A percentile compares a stretch with the other conserved stretches of the same genome.
Evolutionary conservation across 1,140 invertebrate species (phyloP).

Genomic region (Acromyrmex echinatior): DNA sequence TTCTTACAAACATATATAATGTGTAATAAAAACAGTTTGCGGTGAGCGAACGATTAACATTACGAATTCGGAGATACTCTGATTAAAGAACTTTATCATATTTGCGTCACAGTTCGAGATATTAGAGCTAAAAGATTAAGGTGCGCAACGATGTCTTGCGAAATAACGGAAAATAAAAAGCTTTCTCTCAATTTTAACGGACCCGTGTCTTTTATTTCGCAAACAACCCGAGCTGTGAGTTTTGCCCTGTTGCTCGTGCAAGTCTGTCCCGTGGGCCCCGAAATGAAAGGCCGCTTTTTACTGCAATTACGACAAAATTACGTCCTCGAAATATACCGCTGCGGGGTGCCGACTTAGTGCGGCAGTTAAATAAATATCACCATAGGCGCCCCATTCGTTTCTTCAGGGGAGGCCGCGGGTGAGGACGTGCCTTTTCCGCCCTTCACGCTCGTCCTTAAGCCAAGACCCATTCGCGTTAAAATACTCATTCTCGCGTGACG

Average conservation of each 20-base stretch:
- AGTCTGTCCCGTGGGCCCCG: constrained; percentile 65
- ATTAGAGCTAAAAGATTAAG: constrained; percentile 17
- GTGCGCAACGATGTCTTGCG: neutral
- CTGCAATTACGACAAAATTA: constrained; percentile 81
- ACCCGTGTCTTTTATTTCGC: constrained; percentile 29
- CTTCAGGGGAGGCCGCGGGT: constrained; percentile 74
- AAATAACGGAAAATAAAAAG: constrained; percentile 42
- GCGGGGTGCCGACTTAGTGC: constrained; percentile 79
- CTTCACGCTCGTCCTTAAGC: constrained; percentile 69
- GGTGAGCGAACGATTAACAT: constrained; percentile 22
- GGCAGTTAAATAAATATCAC: constrained; percentile 82
- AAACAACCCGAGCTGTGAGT: neutral
- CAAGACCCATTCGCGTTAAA: constrained; percentile 18
- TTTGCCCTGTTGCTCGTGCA: constrained; percentile 40
- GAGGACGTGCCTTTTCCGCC: constrained; percentile 67
- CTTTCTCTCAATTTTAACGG: constrained; percentile 15
- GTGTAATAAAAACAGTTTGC: constrained; percentile 19
- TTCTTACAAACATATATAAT: neutral
- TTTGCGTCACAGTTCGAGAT: constrained; percentile 22
- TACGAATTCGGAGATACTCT: constrained; percentile 6
- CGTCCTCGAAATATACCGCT: constrained; percentile 79
- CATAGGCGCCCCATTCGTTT: constrained; percentile 74
- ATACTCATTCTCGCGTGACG: constrained; percentile 4
- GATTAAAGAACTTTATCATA: constrained; percentile 41
- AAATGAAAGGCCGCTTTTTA: constrained; percentile 81